Percentiles rank a stretch among this genome's conserved stretches.
phyloP scores from a whole-genome alignment of 2,888 invertebrate species.

The Lottia gigantea region DNA sequence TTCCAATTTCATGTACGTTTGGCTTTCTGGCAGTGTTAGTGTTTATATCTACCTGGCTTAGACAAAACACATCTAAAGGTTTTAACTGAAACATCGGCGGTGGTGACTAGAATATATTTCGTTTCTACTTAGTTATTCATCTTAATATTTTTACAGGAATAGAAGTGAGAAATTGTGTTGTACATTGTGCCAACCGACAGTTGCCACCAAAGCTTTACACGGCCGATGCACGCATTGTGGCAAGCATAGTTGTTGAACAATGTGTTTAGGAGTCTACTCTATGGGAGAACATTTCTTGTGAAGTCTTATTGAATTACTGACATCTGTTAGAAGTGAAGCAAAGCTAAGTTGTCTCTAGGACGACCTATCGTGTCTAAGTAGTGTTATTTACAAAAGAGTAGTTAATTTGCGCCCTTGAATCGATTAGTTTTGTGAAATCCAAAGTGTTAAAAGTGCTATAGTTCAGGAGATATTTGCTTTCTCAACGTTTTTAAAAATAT shows the following conservation, averaged over 20 bases:
- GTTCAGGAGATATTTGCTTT: conserved; percentile 4
- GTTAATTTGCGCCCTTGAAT: conserved; percentile 6
- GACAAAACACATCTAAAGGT: conserved; percentile 1
- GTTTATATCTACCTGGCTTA: conserved; percentile 8
- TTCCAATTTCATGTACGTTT: conserved; percentile 7
- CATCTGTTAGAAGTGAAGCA: conserved; percentile 5
- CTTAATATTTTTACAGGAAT: conserved; percentile 6
- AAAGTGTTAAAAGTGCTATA: not conserved
- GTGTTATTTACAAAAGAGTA: not conserved
- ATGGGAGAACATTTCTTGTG: conserved; percentile 6
- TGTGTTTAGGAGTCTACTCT: not conserved
- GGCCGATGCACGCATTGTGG: conserved; percentile 11
- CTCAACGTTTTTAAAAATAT: not conserved
- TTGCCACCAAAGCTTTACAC: conserved; percentile 1
- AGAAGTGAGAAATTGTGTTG: not conserved
- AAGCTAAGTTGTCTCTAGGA: conserved; percentile 7
- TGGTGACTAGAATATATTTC: not conserved
- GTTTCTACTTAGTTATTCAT: not conserved
- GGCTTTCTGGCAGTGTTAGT: conserved; percentile 7
- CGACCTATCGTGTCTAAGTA: not conserved
- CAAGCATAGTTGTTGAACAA: not conserved
- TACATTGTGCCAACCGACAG: not conserved
- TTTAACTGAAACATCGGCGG: too few species aligned
- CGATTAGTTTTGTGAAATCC: not conserved
- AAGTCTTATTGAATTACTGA: conserved; percentile 6